Conservation (phyloP, 2,797 vertebrate species). For the Mormyrops attenuatus region DNA sequence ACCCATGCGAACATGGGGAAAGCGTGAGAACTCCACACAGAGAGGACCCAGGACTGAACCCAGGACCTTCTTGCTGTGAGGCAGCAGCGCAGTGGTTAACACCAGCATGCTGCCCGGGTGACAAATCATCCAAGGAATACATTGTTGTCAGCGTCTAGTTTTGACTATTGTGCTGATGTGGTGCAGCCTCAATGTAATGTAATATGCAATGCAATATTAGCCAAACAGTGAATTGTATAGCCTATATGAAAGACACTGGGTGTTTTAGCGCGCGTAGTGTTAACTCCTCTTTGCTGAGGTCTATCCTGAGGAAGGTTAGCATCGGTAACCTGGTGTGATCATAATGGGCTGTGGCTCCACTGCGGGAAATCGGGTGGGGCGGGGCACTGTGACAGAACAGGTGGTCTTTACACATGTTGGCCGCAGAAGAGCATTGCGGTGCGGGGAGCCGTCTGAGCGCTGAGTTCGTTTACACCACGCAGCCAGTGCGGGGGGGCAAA, state of each 20-base stretch:
- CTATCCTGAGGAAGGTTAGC: neutral
- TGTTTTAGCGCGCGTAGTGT: neutral
- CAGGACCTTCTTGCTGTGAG: neutral
- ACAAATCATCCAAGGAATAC: neutral
- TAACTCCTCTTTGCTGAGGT: neutral
- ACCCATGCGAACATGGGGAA: neutral
- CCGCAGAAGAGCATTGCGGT: constrained; percentile 23
- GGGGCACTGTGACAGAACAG: constrained; percentile 42
- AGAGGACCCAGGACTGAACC: neutral
- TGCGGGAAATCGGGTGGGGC: neutral
- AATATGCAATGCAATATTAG: neutral
- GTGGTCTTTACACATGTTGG: constrained; percentile 49
- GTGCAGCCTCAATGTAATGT: neutral
- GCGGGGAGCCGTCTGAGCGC: constrained; percentile 26
- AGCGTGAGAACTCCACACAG: neutral
- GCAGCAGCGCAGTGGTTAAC: neutral
- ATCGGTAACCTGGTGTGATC: neutral
- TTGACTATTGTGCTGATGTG: neutral
- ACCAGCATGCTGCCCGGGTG: neutral
- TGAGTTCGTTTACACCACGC: constrained; percentile 44
- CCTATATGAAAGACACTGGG: neutral
- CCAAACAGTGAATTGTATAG: neutral
- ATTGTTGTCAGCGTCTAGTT: neutral
- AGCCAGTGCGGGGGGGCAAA: constrained; percentile 52
- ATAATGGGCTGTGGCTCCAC: neutral